phyloP scores from a whole-genome alignment of 2,888 invertebrate genomes.

The Rotaria socialis region DNA sequence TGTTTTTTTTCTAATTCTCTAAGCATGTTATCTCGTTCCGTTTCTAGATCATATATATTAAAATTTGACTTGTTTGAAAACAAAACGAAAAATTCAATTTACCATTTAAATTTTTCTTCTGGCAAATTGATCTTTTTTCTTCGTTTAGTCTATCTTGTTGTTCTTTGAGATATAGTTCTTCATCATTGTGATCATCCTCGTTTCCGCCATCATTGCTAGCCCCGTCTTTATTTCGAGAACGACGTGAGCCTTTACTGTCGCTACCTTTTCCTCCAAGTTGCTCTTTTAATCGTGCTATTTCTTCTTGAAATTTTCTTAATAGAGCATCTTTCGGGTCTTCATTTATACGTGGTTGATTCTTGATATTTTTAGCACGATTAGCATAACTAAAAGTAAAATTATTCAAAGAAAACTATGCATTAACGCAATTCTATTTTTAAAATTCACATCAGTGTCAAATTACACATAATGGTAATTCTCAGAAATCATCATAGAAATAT shows the following conservation, averaged over 20 bases:
- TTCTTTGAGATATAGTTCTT: constrained; percentile 59
- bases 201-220: constrained; percentile 59
- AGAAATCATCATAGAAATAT: no score
- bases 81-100: constrained; percentile 47
- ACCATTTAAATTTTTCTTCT: constrained; percentile 54
- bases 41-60: not conserved
- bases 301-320: constrained; percentile 86
- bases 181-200: constrained; percentile 53
- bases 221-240: constrained; percentile 38
- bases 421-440: no score
- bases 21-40: constrained; percentile 54
- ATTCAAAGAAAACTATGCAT: no score
- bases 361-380: constrained; percentile 78
- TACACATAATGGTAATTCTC: no score
- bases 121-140: constrained; percentile 61
- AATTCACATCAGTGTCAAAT: no score
- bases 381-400: constrained; percentile 62
- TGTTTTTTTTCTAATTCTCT: constrained; percentile 58
- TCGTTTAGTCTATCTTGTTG: constrained; percentile 59
- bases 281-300: constrained; percentile 68
- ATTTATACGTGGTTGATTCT: constrained; percentile 75
- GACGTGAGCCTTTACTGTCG: constrained; percentile 50
- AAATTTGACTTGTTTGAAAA: not conserved
- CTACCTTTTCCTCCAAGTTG: constrained; percentile 57
- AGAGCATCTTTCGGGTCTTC: constrained; percentile 96